Conservation (phyloP, 2,888 invertebrate species). For the Nasonovia ribisnigri region DNA sequence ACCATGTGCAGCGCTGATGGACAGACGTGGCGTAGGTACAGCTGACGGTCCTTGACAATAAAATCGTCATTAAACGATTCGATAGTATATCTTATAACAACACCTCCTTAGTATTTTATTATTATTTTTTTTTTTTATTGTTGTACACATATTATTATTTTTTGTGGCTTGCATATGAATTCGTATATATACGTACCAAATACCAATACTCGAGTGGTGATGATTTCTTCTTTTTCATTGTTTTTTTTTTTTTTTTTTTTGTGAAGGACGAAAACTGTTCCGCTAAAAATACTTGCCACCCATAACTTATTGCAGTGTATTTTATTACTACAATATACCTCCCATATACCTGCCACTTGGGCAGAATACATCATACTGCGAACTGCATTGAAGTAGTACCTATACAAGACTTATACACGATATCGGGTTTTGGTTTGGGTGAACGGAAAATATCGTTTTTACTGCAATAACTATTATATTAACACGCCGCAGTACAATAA, state of each 20-base stretch:
- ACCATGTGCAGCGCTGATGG: conserved; percentile 40
- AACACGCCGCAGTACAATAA: not conserved
- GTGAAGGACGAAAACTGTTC: not conserved
- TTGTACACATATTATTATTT: not conserved
- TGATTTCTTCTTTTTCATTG: conserved; percentile 16
- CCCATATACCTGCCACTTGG: not conserved
- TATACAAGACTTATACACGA: too few species aligned
- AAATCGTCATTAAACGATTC: conserved; percentile 62
- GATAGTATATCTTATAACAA: conserved; percentile 7
- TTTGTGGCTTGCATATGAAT: not conserved
- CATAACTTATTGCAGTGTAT: not conserved
- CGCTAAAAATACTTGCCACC: not conserved
- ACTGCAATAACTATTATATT: not conserved
- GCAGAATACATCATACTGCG: not conserved
- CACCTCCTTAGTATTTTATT: not conserved
- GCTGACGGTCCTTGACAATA: conserved; percentile 60
- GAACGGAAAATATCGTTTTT: not conserved
- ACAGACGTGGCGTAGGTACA: conserved; percentile 11
- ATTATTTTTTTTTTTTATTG: not conserved
- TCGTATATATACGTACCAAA: not conserved
- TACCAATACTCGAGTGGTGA: conserved; percentile 14
- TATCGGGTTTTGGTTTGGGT: not conserved
- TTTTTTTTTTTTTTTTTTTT: conserved; percentile 19
- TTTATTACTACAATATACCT: not conserved
- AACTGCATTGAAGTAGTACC: conserved; percentile 4